Conservation (phyloP, 2,888 invertebrate species). For the Pachydiplax longipennis region DNA sequence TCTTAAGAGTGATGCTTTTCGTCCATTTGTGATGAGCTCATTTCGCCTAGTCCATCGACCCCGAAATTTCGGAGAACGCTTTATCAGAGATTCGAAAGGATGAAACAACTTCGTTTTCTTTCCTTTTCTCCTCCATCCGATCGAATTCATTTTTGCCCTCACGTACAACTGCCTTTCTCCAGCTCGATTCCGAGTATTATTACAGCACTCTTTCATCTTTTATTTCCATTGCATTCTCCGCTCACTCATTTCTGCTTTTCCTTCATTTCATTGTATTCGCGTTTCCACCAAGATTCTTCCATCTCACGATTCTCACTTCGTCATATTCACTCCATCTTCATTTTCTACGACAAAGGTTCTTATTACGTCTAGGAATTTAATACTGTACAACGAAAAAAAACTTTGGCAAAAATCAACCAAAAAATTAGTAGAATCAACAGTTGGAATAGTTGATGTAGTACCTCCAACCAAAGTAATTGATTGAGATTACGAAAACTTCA, state of each 20-base stretch:
- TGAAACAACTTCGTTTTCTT: not conserved
- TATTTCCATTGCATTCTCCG: not conserved
- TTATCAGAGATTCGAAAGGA: not conserved
- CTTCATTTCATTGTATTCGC: not conserved
- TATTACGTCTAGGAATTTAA: not conserved
- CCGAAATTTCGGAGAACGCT: not conserved
- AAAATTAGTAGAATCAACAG: no score
- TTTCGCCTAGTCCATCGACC: not conserved
- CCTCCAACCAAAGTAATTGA: no score
- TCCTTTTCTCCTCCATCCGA: not conserved
- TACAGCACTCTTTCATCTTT: not conserved
- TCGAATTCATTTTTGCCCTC: not conserved
- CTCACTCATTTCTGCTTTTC: not conserved
- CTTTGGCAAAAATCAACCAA: no score
- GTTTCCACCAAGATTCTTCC: not conserved
- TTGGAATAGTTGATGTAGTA: no score
- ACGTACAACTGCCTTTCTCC: not conserved
- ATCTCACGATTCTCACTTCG: not conserved
- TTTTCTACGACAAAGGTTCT: not conserved
- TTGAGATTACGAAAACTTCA: no score
- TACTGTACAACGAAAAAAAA: no score
- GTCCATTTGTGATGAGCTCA: not conserved
- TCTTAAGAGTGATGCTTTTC: not conserved
- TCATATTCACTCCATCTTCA: not conserved
- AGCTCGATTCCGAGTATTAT: not conserved